Evolutionary conservation across 2,113 vertebrate species (phyloP), one percentile per base, ranked within the genome.

Genomic region (Microtus ochrogaster): DNA sequence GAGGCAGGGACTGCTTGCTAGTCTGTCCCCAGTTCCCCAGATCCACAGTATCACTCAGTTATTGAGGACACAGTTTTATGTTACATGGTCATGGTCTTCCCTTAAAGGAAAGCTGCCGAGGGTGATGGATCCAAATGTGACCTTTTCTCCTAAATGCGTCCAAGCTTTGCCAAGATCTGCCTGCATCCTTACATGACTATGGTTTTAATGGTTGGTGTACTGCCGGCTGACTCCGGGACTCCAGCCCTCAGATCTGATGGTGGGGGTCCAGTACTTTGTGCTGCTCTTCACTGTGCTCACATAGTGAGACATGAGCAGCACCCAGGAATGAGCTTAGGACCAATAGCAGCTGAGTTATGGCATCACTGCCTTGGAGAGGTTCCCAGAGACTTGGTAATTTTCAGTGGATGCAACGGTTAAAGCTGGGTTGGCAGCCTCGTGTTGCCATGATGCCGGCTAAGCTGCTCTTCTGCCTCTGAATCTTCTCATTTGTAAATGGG

Each of bases 81-180:
- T 92, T 97, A 73, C 78, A 44, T 92, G 93, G 94, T 95, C 95
- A 79, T 10, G 95, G 58, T 61, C 36, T 22, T 72, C 30, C 91
- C 41, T 96, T 94, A 94, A 97, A 94, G 63, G 76, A 85, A 91
- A 82, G 88, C 33, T 97, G 93, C 94, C 78, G 97, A 96, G 83
- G 89, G 92, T 90, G 90, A 95, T 92, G 49, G 94, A 96, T 92
- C 83, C 91, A 92, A 96, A 97, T 68, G 73, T 8, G 1, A 77
- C 17, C 47, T 95, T 96, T 87, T 39, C 95, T 97, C 49, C 47
- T 89, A 90, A 97, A 87, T 93, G 39, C 87, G 93, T 95, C 92
- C 96, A 63, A 90, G 47, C 90, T 47, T 90, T 92, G 72, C 83
- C 77, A 91, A 79, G 58, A 96, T 94, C 73, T 87, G 87, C 73